Evolutionary conservation across 2,888 invertebrate species (phyloP), one percentile per base, ranked within the genome.

Genomic region (Cremastinae sp.): DNA sequence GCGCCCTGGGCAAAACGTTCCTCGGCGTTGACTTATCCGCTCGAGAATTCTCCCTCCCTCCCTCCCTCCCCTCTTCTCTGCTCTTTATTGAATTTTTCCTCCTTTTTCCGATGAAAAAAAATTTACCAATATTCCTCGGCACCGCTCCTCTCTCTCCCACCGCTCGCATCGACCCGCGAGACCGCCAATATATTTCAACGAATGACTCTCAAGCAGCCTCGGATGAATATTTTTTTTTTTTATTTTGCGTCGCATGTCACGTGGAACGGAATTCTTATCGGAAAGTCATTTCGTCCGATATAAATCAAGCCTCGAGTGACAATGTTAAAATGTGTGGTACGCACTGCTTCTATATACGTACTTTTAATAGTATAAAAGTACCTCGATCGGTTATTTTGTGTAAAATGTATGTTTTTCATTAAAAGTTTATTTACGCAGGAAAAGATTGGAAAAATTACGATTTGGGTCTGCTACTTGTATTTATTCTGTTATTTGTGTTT

Each of bases 11-110:
- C 68, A 56, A 54, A 20, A 20, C 54, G 56, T 18, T 45, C 47
- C 66, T 22, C 41, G 64, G 49, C 41, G 56, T 54, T 72, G 72
- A 76, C 75, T 75, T 72, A 76, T 76, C 58, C 75, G 61, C 75
- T 20, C 64, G 51, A 72, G 62, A 69, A 72, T 72, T 68, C 62
- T 58, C 56, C 53, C n/a, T n/a, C n/a, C n/a, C n/a, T n/a, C n/a
- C n/a, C n/a, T n/a, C n/a, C n/a, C n/a, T n/a, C n/a, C n/a, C n/a
- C n/a, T n/a, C n/a, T n/a, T n/a, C n/a, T n/a, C n/a, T n/a, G 51
- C 8, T 73, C 72, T 68, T 68, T 76, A 76, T 76, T 68, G 72
- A 72, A 72, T 72, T 72, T 76, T 58, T 43, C 22, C 20, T 59
- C 20, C 10, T 53, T 64, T 74, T 45, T 58, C 53, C 49, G 3